Base-by-base conservation (phyloP, 2,888 invertebrate species). In the Pseudococcus longispinus region DNA sequence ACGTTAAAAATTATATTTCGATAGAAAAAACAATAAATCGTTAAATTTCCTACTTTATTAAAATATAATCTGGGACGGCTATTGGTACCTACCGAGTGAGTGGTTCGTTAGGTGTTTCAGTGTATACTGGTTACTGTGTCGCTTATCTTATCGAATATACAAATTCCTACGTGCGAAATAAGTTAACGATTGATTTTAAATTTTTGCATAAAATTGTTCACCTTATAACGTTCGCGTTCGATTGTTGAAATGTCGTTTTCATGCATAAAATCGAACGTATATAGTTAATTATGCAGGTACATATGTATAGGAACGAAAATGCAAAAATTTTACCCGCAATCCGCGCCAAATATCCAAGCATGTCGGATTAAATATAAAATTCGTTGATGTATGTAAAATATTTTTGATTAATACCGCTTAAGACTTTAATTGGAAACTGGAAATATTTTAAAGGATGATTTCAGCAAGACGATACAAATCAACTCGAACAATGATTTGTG, bases 351-450 rank as follows among this genome's bases (percentile, higher is more conserved):
- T n/a, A 8, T 9, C 18, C 4, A 55, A 55, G 0, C 8, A 29
- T 42, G 77, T 80, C 77, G 77, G 77, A 80, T 80, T 80, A 80
- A 11, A 80, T 29, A 80, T 29, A 42, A 80, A 80, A 80, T 80
- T 80, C 20, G 42, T 20, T 42, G 42, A 80, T 29, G 20, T 80
- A 60, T 32, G 32, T 37, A 37, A 9, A 37, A 37, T 60, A 60
- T 60, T 60, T 60, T 20, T 60, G 20, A 60, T 60, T 23, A 60
- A 23, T 11, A 9, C 20, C 23, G 60, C 9, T 11, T 11, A 23
- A 23, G 23, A 23, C 42, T 80, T 80, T 80, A 80, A 80, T 80
- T 80, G 77, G 42, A 42, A 80, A 80, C 77, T 80, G n/a, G 77
- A 42, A 80, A 80, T 42, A 80, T 80, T 42, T 18, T 2, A 42